Conservation (phyloP, 2,888 invertebrate genomes). For the Erebia palarica region DNA sequence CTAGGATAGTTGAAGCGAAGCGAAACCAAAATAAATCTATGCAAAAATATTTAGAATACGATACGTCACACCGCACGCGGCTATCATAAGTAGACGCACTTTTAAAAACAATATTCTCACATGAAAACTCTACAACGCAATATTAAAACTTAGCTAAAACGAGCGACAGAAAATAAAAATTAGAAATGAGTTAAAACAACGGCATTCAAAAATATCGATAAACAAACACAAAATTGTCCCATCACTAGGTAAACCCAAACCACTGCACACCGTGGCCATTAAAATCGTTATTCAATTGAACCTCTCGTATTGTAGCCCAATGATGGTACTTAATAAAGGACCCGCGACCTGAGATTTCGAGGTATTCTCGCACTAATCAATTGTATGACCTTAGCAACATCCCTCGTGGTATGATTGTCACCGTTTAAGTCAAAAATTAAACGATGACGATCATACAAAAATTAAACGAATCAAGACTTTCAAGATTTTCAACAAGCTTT, state of each 20-base stretch:
- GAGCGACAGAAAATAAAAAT: not conserved
- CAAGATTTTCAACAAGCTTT: too few relatives aligned
- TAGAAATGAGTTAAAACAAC: not conserved
- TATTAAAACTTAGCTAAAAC: not conserved
- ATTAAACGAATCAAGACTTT: too few relatives aligned
- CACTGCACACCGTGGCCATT: constrained; percentile 62
- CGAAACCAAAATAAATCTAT: too few relatives aligned
- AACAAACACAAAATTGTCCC: constrained; percentile 31
- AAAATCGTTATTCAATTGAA: constrained; percentile 79
- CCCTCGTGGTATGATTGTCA: constrained; percentile 11
- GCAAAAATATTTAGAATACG: too few relatives aligned
- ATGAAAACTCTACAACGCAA: too few relatives aligned
- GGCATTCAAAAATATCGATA: constrained; percentile 7
- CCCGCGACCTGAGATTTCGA: constrained; percentile 30
- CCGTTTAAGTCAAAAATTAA: too few relatives aligned
- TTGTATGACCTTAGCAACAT: constrained; percentile 32
- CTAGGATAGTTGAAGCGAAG: too few relatives aligned
- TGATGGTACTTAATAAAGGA: constrained; percentile 55
- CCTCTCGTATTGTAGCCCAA: constrained; percentile 64
- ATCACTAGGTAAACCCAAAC: constrained; percentile 51
- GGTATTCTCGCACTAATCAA: constrained; percentile 41
- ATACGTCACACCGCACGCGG: too few relatives aligned
- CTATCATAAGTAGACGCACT: too few relatives aligned
- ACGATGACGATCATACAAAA: too few relatives aligned
- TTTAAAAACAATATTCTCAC: too few relatives aligned